Base-by-base conservation (phyloP, 1,140 invertebrate genomes). In the honey bee (Apis mellifera) region DNA sequence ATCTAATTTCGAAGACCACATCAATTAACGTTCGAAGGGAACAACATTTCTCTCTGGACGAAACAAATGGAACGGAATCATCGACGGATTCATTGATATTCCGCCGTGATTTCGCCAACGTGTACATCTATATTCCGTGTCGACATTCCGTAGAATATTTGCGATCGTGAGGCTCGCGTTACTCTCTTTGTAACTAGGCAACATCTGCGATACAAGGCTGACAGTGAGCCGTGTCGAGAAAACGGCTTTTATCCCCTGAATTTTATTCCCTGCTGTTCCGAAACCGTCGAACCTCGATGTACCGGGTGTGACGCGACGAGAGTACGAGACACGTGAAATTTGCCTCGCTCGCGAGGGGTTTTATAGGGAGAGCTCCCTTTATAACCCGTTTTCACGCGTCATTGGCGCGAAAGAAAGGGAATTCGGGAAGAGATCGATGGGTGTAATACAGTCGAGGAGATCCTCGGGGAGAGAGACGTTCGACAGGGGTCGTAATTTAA, bases 181-280 rank as follows among this genome's bases (percentile, higher is more conserved):
- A 4, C 26, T 66, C 60, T 48, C 70, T 71, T 52, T n/a, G 42
- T 60, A 50, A 32, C 66, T 68, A 60, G 23, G 32, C 68, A 79
- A 64, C 77, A 79, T 79, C 68, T 79, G 77, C 48, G 48, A 42
- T 71, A 70, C 77, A 54, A 62, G 59, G 57, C 50, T 50, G 48
- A 64, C 71, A 32, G 54, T 81, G 52, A 62, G 32, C 59, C 17
- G 17, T 5, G 17, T 32, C 54, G 50, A 5, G 21, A 57, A 69
- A 62, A 69, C 55, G 60, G 60, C 5, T 86, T 84, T 86, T 73
- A 81, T 86, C 68, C 59, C 13, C 68, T 62, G 71, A 57, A 86
- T 81, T 66, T 81, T 72, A 66, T 81, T 66, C 32, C 26, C 52
- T 17, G 19, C 74, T 11, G 64, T 72, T 42, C 54, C 59, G 70